phyloP scores from a whole-genome alignment of 2,113 vertebrate genomes.

The Anoplopoma fimbria region DNA sequence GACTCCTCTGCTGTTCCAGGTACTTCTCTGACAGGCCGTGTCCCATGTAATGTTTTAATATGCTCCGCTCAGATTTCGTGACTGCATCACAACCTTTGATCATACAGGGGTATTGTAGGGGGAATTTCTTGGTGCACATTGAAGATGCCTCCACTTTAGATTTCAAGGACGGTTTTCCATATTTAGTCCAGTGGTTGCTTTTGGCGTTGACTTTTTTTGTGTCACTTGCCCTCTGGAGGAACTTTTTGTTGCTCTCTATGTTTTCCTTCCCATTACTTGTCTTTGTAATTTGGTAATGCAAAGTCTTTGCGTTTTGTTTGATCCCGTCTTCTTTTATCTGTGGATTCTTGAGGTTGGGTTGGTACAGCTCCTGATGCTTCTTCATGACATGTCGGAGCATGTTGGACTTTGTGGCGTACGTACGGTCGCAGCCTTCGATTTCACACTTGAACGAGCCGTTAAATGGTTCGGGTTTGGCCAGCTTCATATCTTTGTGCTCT shows the following conservation, averaged over 20 bases:
- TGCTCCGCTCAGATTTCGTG: conserved; percentile 91
- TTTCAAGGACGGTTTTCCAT: conserved; percentile 88
- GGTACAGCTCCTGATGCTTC: conserved; percentile 93
- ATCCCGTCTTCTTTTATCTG: conserved; percentile 86
- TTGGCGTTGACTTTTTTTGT: conserved; percentile 68
- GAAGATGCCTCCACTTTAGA: conserved; percentile 89
- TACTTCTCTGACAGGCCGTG: conserved; percentile 95
- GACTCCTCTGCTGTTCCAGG: conserved; percentile 90
- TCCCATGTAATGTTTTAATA: conserved; percentile 94
- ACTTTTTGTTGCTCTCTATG: conserved; percentile 85
- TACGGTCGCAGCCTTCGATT: conserved; percentile 93
- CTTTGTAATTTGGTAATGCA: conserved; percentile 84
- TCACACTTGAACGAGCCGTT: conserved; percentile 91
- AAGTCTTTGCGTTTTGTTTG: conserved; percentile 84
- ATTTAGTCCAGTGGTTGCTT: conserved; percentile 80
- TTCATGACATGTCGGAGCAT: conserved; percentile 94
- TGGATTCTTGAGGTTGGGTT: conserved; percentile 89
- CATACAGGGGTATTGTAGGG: conserved; percentile 96
- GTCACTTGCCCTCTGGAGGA: conserved; percentile 69
- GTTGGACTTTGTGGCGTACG: conserved; percentile 95
- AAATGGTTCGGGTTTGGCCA: conserved; percentile 81
- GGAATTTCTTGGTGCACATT: conserved; percentile 90
- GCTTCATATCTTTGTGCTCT: conserved; percentile 87
- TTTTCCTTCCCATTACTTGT: conserved; percentile 87
- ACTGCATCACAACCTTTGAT: conserved; percentile 95